These are phyloP conservation scores for Spicauda simplicius DNA, from an alignment of 2,888 invertebrate genomes.

Conservation along the genomic window DNA sequence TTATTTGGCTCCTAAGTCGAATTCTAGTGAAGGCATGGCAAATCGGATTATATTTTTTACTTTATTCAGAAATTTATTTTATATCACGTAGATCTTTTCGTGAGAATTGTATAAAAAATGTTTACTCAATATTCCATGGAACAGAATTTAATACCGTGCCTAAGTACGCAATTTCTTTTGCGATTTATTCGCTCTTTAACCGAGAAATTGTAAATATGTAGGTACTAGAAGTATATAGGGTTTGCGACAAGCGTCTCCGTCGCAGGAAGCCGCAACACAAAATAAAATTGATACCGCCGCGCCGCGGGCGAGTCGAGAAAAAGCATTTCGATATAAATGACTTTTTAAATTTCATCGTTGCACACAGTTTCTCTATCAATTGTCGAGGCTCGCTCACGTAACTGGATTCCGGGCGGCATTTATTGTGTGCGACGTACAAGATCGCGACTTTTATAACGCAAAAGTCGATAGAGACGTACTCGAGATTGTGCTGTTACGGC, in stretches of 20 bases:
- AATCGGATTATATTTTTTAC: no score
- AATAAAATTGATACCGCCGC: constrained; percentile 82
- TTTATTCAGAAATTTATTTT: no score
- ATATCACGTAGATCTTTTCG: no score
- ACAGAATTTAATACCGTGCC: background rate
- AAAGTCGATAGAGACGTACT: constrained; percentile 52
- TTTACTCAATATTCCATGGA: background rate
- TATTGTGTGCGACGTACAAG: constrained; percentile 79
- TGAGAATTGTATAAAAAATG: no score
- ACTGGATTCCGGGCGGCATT: constrained; percentile 80
- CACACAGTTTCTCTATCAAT: constrained; percentile 85
- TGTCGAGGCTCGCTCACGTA: constrained; percentile 80
- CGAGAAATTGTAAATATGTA: constrained; percentile 30
- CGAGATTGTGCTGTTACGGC: background rate
- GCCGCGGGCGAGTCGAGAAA: constrained; percentile 81
- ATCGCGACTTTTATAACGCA: constrained; percentile 72
- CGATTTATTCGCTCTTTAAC: background rate
- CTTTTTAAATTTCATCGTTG: constrained; percentile 85
- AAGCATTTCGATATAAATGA: constrained; percentile 85
- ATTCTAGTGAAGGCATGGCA: no score
- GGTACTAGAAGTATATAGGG: constrained; percentile 39
- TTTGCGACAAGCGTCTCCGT: constrained; percentile 44
- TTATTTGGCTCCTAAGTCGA: no score
- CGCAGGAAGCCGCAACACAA: constrained; percentile 74
- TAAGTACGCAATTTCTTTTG: constrained; percentile 15